Percentiles rank a stretch among this genome's conserved stretches.
Conservation (phyloP, 2,113 vertebrate genomes). For the Setophaga kirtlandii region DNA sequence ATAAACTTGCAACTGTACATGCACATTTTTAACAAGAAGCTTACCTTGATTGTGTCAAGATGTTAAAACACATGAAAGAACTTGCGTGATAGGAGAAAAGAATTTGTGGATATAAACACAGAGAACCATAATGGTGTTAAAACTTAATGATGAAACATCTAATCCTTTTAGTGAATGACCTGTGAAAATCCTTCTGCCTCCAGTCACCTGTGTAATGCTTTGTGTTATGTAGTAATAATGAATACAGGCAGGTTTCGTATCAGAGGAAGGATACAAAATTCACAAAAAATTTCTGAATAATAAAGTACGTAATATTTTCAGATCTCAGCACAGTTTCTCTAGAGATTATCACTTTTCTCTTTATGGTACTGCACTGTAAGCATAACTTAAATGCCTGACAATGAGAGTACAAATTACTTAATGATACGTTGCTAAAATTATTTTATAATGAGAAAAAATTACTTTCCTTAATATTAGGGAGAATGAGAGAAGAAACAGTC, state of each 20-base stretch:
- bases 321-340: background rate
- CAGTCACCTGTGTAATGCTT: background rate
- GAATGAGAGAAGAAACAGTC: background rate
- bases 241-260: background rate
- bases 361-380: background rate
- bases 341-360: background rate
- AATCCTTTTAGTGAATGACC: background rate
- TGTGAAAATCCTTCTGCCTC: background rate
- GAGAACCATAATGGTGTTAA: background rate
- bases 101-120: fast-evolving
- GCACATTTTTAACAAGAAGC: background rate
- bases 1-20: background rate
- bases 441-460: background rate
- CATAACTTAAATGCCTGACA: background rate
- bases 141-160: background rate
- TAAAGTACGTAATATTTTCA: background rate
- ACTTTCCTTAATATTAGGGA: background rate
- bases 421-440: background rate
- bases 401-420: background rate
- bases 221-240: background rate
- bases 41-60: background rate
- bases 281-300: background rate
- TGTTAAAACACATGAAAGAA: background rate
- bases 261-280: background rate
- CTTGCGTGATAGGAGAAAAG: background rate